phyloP scores from a whole-genome alignment of 2,113 vertebrate species.

The Sula dactylatra region DNA sequence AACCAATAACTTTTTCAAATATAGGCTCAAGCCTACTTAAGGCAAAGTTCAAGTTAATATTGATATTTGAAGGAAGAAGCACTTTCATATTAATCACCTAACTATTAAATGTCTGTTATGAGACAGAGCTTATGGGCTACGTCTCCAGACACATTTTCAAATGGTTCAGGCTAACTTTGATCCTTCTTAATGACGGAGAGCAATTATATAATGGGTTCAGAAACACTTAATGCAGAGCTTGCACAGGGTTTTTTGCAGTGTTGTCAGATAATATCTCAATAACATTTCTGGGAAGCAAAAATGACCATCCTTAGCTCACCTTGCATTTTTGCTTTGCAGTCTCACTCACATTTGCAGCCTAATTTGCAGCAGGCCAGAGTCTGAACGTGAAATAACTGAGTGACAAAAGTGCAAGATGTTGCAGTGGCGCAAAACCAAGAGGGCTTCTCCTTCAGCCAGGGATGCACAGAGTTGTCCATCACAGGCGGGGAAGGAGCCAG shows the following conservation, averaged over 20 bases:
- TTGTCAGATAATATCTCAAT: neutral
- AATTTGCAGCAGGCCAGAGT: neutral
- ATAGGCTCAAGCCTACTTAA: slow-evolving; percentile 36
- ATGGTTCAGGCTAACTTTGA: slow-evolving; percentile 43
- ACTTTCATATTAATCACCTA: slow-evolving; percentile 56
- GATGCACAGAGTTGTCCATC: neutral
- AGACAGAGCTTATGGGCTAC: slow-evolving; percentile 18
- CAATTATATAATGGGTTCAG: slow-evolving; percentile 44
- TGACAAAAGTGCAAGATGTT: neutral
- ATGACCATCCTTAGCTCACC: neutral
- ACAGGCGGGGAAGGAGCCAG: neutral
- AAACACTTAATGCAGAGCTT: neutral
- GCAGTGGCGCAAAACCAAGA: accelerated
- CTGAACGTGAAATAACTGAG: neutral
- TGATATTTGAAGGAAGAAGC: slow-evolving; percentile 54
- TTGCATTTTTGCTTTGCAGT: neutral
- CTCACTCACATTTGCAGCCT: neutral
- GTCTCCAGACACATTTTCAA: slow-evolving; percentile 51
- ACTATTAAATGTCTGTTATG: slow-evolving; percentile 46
- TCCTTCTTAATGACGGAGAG: slow-evolving; percentile 19
- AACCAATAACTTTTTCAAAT: slow-evolving; percentile 38
- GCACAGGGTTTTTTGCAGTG: accelerated
- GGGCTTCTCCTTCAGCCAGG: neutral
- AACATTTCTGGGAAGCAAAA: neutral
- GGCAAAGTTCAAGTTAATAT: slow-evolving; percentile 65